These are phyloP conservation scores for Nymphalis io DNA, from an alignment of 1,140 invertebrate genomes.

Conservation along the genomic window DNA sequence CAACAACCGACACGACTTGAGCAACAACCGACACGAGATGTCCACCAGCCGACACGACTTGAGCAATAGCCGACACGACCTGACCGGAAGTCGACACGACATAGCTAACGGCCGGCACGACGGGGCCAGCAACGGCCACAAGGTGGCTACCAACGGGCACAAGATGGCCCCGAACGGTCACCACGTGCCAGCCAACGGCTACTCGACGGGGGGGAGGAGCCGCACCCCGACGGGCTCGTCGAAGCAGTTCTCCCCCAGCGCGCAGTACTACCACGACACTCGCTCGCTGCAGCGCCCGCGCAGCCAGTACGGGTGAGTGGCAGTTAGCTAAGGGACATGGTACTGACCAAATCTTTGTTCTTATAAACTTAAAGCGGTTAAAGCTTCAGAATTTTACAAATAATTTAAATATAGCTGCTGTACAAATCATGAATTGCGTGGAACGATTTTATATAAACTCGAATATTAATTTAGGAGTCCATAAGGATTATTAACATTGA, in stretches of 20 bases:
- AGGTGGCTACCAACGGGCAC: conserved; percentile 17
- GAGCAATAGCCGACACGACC: conserved; percentile 26
- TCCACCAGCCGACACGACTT: conserved; percentile 11
- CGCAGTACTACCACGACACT: conserved; percentile 82
- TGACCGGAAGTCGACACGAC: conserved; percentile 3
- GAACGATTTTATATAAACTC: no score
- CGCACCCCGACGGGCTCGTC: conserved; percentile 51
- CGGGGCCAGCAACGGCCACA: conserved; percentile 1
- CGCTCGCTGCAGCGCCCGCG: conserved; percentile 79
- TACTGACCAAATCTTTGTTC: no score
- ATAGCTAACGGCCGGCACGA: conserved; percentile 1
- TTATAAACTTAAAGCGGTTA: no score
- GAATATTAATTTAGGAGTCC: no score
- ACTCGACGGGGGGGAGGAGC: conserved; percentile 45
- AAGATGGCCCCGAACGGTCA: conserved; percentile 1
- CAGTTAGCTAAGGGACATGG: no score
- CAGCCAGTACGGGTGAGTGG: conserved; percentile 61
- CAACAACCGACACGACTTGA: conserved; percentile 13
- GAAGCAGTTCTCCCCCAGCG: conserved; percentile 64
- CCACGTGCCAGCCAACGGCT: conserved; percentile 12
- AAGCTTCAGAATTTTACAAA: no score
- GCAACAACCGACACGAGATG: conserved; percentile 8
- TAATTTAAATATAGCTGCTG: no score
- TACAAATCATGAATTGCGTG: no score
- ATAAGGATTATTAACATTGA: no score